A percentile compares a stretch with the other conserved stretches of the same genome.
Evolutionary conservation across 2,797 vertebrate genomes (phyloP).

Genomic region (Sebastes nivosus): DNA sequence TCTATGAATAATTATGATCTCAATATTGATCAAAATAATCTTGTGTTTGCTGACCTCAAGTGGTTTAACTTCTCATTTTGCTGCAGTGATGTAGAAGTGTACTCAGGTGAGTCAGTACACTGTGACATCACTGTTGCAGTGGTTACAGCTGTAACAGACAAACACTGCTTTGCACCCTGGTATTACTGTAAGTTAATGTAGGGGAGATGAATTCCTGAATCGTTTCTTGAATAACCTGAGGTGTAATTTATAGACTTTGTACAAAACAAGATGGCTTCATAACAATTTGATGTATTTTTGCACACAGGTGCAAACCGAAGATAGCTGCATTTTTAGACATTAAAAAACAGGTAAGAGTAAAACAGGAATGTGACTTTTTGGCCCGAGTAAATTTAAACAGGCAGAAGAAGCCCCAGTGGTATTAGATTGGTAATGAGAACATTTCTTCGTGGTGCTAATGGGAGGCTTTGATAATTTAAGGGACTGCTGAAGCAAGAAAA

Average conservation of each 20-base stretch:
- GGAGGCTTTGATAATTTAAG: conserved; percentile 5
- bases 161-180: background rate
- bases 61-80: background rate
- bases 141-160: background rate
- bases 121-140: background rate
- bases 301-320: background rate
- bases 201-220: background rate
- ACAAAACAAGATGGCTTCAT: background rate
- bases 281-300: background rate
- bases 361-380: background rate
- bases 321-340: background rate
- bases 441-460: background rate
- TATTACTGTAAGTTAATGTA: background rate
- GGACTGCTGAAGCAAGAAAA: conserved; percentile 15
- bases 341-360: background rate
- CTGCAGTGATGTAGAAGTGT: background rate
- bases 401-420: background rate
- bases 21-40: too few relatives aligned
- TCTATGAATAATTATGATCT: too few relatives aligned
- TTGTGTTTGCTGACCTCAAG: background rate
- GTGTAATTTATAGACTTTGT: background rate
- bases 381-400: background rate
- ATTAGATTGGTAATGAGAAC: conserved; percentile 17
- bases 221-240: background rate
- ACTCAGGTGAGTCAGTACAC: background rate